Evolutionary conservation across 2,113 vertebrate species (phyloP), one percentile per base, ranked within the genome.

Genomic region (Diadophis punctatus): DNA sequence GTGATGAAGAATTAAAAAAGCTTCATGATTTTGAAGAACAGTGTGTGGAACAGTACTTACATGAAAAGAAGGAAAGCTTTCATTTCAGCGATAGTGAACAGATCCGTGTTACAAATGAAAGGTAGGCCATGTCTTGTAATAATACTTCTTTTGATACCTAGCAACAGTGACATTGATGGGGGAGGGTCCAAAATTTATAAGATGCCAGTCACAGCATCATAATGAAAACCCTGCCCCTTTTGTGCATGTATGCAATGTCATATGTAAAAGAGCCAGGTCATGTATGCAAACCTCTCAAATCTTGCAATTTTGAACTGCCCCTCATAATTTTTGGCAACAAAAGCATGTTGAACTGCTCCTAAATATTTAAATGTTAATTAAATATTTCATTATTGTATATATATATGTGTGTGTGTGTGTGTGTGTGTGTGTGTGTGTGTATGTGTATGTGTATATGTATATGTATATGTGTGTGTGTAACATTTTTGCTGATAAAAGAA

Each of bases 11-110:
- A 92, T 94, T 98, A 58, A 99, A 99, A 96, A 99, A 98, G 86
- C 98, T 99, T 34, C 98, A 99, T 90, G 98, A 99, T 94, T 99
- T 99, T 93, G 99, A 99, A 94, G 98, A 99, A 94, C 98, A 97
- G 92, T 99, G 99, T 96, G 98, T 99, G 8, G 96, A 98, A 93
- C 97, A 96, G 4, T 98, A 99, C 96, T 98, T 99, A 95, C 97
- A 98, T 22, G 98, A 99, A 95, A 98, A 98, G 96, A 98, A 95
- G 10, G 97, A 98, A 94, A 96, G 53, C 84, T 93, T 97, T 52
- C 97, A 97, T 88, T 96, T 97, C 92, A 98, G 98, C 92, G 96
- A 97, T 86, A 97, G 97, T 12, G 98, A 98, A 96, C 98, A 97
- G 95, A 99, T 99, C 89, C 97, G 97, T 95, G 95, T 96, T 90